Base-by-base conservation (phyloP, 1,140 invertebrate species). In the Sipha flava region DNA sequence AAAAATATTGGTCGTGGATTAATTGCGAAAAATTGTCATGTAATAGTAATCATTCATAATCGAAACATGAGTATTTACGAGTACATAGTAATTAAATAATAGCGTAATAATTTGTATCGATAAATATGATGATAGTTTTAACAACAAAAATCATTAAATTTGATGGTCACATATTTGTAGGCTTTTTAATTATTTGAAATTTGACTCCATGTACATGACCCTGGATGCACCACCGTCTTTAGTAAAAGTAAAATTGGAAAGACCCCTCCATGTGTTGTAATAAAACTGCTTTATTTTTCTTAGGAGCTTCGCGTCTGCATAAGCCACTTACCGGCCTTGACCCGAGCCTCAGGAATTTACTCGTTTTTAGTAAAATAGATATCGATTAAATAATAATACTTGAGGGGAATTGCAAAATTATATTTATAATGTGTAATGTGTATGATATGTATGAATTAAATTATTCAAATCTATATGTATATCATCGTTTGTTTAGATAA, bases 161-260 rank as follows among this genome's bases (percentile, higher is more conserved):
- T 62, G 21, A n/a, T n/a, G n/a, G 5, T 21, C 62, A 64, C 34
- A n/a, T 26, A 29, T 1, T 16, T 75, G 12, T n/a, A 23, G 29
- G 34, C 40, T 70, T 47, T 66, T 70, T 18, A 47, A n/a, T 47
- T 70, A 70, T 70, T 47, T 47, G 16, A 29, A 70, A 70, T 70
- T 10, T 40, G 40, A 68, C 45, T 26, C 26, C 3, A 12, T 49
- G 21, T 31, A 23, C 59, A 43, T 59, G 73, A 77, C 73, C 73
- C 49, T 77, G 73, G 34, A 77, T 59, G 47, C n/a, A 16, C 37
- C 34, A 34, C 37, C 34, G 49, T 59, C 34, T 77, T 77, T 57
- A 43, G 73, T 77, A 77, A 77, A 77, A 77, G 73, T 77, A 77
- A 77, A 77, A 77, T 59, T 54, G 52, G 73, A 57, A 77, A 77